A percentile compares a stretch with the other conserved stretches of the same genome.
These are phyloP conservation scores for Brachionus rubens DNA, from an alignment of 1,140 invertebrate species.

Conservation along the genomic window DNA sequence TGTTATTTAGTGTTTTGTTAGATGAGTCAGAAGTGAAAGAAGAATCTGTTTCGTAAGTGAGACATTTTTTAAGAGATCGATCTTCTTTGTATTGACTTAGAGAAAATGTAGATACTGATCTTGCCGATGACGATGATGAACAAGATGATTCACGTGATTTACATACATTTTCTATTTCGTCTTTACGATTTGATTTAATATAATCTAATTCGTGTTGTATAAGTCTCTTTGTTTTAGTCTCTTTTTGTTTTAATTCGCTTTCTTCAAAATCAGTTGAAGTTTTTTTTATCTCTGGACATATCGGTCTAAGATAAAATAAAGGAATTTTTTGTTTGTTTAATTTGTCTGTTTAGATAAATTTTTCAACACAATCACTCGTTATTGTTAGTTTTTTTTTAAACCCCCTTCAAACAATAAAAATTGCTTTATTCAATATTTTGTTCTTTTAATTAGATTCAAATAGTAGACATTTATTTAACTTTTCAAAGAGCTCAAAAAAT, in stretches of 20 bases:
- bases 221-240: background rate
- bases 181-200: background rate
- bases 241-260: background rate
- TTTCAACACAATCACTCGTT: too few species aligned
- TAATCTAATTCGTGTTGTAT: background rate
- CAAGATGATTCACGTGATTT: background rate
- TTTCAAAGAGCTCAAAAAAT: too few species aligned
- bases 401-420: too few species aligned
- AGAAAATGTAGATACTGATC: background rate
- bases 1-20: background rate
- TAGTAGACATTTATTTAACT: too few species aligned
- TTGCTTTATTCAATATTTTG: too few species aligned
- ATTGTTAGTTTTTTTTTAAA: too few species aligned
- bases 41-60: background rate
- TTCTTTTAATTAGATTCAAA: too few species aligned
- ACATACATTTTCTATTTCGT: background rate
- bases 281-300: background rate
- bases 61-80: background rate
- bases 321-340: background rate
- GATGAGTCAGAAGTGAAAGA: constrained; percentile 4
- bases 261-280: constrained; percentile 9
- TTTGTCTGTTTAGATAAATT: background rate
- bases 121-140: background rate
- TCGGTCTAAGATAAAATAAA: background rate
- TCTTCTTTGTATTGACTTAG: constrained; percentile 14